Evolutionary conservation across 2,113 vertebrate genomes (phyloP).

Genomic region (Pangasianodon hypophthalmus): DNA sequence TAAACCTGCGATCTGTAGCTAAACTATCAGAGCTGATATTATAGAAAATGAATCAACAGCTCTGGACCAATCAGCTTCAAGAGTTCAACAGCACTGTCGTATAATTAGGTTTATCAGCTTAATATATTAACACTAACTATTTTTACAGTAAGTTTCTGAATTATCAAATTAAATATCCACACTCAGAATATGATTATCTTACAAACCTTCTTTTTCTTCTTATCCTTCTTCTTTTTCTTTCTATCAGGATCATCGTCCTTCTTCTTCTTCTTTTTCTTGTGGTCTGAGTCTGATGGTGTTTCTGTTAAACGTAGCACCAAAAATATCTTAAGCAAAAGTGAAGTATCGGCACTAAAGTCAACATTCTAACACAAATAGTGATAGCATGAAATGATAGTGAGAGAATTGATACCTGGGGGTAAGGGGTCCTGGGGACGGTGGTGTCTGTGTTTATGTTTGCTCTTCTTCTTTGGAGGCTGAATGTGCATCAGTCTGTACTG

Average conservation of each 20-base stretch:
- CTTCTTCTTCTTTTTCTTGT: constrained; percentile 99
- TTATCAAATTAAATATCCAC: neutral
- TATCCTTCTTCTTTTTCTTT: constrained; percentile 98
- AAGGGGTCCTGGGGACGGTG: constrained; percentile 90
- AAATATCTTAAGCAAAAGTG: neutral
- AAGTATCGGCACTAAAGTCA: neutral
- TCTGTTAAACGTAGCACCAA: constrained; percentile 69
- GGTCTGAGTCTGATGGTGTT: constrained; percentile 96
- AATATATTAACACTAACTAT: neutral
- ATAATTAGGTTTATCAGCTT: neutral
- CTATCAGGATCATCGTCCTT: constrained; percentile 93
- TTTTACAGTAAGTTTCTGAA: neutral
- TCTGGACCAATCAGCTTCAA: neutral
- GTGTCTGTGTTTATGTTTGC: constrained; percentile 95
- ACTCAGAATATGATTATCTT: neutral
- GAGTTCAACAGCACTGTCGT: neutral
- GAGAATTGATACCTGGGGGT: constrained; percentile 81
- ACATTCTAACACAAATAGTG: neutral
- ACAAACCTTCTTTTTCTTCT: constrained; percentile 97
- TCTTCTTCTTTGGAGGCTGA: constrained; percentile 97
- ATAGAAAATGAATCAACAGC: neutral
- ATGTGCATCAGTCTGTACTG: constrained; percentile 97
- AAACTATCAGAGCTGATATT: neutral
- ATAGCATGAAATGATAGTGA: neutral
- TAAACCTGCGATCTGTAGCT: neutral